Evolutionary conservation across 2,888 invertebrate species (phyloP), one percentile per base, ranked within the genome.

Genomic region (Penaeus monodon): DNA sequence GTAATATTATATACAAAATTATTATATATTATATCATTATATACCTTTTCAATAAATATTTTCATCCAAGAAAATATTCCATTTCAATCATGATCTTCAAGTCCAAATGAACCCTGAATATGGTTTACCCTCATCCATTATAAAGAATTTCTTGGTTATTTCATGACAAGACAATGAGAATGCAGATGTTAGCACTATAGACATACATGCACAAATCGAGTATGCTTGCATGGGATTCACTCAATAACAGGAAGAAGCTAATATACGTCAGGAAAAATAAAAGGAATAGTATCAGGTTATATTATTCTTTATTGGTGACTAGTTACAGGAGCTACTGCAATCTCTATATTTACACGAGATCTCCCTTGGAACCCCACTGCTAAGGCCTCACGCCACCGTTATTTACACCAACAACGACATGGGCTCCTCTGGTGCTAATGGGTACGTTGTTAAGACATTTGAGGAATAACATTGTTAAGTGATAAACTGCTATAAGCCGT

Each of bases 301-400:
- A 84, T 65, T 86, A 85, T 64, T 83, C 86, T 83, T 87, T 87
- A 87, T 87, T 87, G 86, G 86, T 87, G 86, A 87, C 86, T 87
- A 87, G 86, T 87, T 87, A 87, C 82, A 87, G 81, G 83, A 83
- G 86, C 86, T 87, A 87, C 86, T 78, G 77, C 86, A 79, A 66
- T 79, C 83, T 87, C 70, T 81, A 49, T 87, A 87, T 87, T 79
- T 87, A 87, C 86, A 87, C 82, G 86, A 87, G 86, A 87, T 87
- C 86, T 87, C 86, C 86, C 83, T 83, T 66, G 76, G 82, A 79
- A 83, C 81, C 81, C 86, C 77, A 49, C 77, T 24, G 73, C 57
- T 29, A 33, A 68, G 57, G 65, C 38, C 86, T 68, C 38, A 33
- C 77, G 38, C 27, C 65, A 65, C 44, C 57, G 70, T 44, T 64